Percentiles rank a stretch among this genome's conserved stretches.
These are phyloP conservation scores for Oreohelix idahoensis DNA, from an alignment of 1,140 invertebrate genomes.

Conservation along the genomic window DNA sequence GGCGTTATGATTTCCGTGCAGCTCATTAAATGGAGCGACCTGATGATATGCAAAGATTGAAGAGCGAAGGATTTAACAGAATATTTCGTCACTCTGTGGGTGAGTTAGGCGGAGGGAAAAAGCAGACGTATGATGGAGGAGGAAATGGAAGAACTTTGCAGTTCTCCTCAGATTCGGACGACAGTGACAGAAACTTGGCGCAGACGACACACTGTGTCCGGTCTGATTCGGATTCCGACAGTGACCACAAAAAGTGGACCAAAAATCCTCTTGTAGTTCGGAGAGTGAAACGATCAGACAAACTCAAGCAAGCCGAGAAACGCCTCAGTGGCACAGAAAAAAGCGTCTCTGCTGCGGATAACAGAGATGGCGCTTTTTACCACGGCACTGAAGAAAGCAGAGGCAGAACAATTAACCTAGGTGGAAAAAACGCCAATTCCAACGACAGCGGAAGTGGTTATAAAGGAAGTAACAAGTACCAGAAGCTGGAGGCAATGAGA, in stretches of 20 bases:
- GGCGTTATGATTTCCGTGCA: too few species aligned
- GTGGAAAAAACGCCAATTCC: constrained; percentile 27
- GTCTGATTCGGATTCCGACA: constrained; percentile 60
- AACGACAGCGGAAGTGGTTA: constrained; percentile 10
- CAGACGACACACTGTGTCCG: constrained; percentile 40
- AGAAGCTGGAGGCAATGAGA: constrained; percentile 64
- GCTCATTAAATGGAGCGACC: too few species aligned
- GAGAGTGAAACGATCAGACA: constrained; percentile 45
- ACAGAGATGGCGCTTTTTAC: constrained; percentile 42
- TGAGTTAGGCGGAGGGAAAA: too few species aligned
- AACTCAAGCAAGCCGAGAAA: constrained; percentile 53
- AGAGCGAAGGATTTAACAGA: too few species aligned
- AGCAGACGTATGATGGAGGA: constrained; percentile 15
- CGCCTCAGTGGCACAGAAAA: constrained; percentile 29
- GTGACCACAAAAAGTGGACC: constrained; percentile 59
- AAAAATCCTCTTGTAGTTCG: constrained; percentile 62
- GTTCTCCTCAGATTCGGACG: constrained; percentile 19
- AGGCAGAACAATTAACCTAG: not conserved
- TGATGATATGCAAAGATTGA: too few species aligned
- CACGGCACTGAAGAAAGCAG: constrained; percentile 14
- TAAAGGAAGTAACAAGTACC: constrained; percentile 57
- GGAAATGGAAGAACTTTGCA: constrained; percentile 22
- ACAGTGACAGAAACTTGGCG: constrained; percentile 46
- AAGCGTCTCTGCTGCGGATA: constrained; percentile 14
- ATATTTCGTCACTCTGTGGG: too few species aligned